phyloP scores from a whole-genome alignment of 2,888 invertebrate species.

The Leptopterna dolabrata region DNA sequence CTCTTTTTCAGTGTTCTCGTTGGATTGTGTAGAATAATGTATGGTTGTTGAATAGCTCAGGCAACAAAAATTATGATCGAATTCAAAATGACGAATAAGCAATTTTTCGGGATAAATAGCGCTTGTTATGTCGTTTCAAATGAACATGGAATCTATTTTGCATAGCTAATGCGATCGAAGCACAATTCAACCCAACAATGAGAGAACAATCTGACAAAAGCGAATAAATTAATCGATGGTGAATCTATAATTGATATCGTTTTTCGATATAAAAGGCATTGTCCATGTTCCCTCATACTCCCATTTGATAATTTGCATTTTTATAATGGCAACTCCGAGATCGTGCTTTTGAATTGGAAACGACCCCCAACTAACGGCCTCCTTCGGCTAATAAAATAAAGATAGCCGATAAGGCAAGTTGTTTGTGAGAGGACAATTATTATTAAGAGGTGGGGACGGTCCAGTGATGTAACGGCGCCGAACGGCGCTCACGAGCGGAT shows the following conservation, averaged over 20 bases:
- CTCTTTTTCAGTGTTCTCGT: no score
- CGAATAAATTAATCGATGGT: not conserved
- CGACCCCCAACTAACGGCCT: not conserved
- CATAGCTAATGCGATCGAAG: not conserved
- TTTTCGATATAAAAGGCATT: not conserved
- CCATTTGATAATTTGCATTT: not conserved
- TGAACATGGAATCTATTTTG: not conserved
- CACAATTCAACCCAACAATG: not conserved
- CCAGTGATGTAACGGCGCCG: not conserved
- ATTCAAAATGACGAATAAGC: not conserved
- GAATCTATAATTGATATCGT: not conserved
- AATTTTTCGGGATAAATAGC: not conserved
- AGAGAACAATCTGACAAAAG: not conserved
- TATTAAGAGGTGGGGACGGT: not conserved
- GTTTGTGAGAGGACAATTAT: not conserved
- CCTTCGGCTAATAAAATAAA: not conserved
- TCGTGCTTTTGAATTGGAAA: not conserved
- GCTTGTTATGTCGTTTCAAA: not conserved
- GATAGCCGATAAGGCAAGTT: not conserved
- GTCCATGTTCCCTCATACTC: not conserved
- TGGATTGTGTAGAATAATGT: no score
- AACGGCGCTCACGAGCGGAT: not conserved
- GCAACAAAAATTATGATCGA: no score
- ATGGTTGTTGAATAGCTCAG: no score
- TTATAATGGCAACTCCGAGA: not conserved